These are phyloP conservation scores for Heterodera carotae DNA, from an alignment of 1,140 invertebrate species.

Conservation along the genomic window DNA sequence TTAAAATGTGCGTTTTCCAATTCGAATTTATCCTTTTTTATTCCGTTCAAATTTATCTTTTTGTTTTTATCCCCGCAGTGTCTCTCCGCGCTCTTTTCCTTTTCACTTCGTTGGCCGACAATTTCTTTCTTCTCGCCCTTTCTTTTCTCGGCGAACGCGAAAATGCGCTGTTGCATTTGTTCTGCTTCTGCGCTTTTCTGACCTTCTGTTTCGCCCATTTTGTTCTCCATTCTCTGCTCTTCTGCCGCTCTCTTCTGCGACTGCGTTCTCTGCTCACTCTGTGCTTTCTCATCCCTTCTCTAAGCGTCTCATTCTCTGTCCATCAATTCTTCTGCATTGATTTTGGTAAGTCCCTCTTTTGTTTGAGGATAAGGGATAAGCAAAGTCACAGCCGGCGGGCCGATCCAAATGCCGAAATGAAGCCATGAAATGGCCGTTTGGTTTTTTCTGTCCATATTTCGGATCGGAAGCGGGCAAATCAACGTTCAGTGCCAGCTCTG, in stretches of 20 bases:
- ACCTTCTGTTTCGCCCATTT: slow-evolving; percentile 15
- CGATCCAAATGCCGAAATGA: too few relatives aligned
- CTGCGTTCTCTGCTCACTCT: not conserved
- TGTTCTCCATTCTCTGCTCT: slow-evolving; percentile 23
- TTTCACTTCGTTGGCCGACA: slow-evolving; percentile 33
- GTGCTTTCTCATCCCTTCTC: slow-evolving; percentile 12
- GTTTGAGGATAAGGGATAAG: too few relatives aligned
- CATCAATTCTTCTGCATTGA: slow-evolving; percentile 16
- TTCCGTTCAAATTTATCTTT: too few relatives aligned
- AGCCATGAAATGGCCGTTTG: too few relatives aligned
- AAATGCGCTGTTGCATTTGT: slow-evolving; percentile 36
- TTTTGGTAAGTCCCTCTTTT: not conserved
- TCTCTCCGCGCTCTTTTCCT: slow-evolving; percentile 2
- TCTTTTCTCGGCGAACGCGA: slow-evolving; percentile 47
- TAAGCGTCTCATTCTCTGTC: slow-evolving; percentile 22
- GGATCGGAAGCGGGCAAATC: too few relatives aligned
- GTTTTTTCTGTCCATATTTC: too few relatives aligned
- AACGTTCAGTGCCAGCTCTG: too few relatives aligned
- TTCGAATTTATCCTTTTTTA: too few relatives aligned
- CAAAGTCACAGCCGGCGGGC: too few relatives aligned
- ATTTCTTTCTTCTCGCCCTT: slow-evolving; percentile 34
- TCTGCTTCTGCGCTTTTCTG: slow-evolving; percentile 33
- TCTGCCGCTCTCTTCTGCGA: not conserved
- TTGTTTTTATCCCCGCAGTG: too few relatives aligned
- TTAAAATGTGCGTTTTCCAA: too few relatives aligned